Conservation (phyloP, 2,888 invertebrate species). For the Thera obeliscata region DNA sequence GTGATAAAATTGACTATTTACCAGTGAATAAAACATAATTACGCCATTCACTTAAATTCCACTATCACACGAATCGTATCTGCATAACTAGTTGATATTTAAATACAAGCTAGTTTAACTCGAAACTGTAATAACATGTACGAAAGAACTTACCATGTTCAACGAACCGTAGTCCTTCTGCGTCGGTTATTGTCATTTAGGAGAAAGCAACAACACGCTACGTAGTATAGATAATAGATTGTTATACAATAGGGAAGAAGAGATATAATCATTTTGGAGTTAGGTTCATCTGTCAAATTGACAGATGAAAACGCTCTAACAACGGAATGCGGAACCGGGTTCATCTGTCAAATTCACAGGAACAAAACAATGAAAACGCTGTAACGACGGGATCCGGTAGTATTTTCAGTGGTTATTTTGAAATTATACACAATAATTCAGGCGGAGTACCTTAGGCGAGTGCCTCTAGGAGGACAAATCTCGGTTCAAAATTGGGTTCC, state of each 20-base stretch:
- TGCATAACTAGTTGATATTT: slow-evolving; percentile 20
- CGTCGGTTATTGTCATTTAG: slow-evolving; percentile 16
- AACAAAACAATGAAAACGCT: too few relatives aligned
- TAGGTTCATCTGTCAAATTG: not conserved
- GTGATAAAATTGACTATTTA: slow-evolving; percentile 6
- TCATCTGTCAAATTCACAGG: too few relatives aligned
- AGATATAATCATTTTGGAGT: not conserved
- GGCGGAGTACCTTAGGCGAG: too few relatives aligned
- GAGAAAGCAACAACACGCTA: slow-evolving; percentile 12
- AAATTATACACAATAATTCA: too few relatives aligned
- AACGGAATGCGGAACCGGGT: too few relatives aligned
- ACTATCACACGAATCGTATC: slow-evolving; percentile 17
- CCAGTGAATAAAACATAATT: slow-evolving; percentile 17
- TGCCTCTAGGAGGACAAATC: too few relatives aligned
- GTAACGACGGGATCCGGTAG: too few relatives aligned
- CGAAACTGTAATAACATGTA: not conserved
- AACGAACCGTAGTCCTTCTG: not conserved
- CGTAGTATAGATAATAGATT: not conserved
- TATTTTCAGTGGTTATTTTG: too few relatives aligned
- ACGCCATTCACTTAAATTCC: slow-evolving; percentile 9
- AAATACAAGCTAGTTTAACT: slow-evolving; percentile 5
- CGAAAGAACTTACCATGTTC: slow-evolving; percentile 6
- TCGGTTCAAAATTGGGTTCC: too few relatives aligned
- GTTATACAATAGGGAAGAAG: too few relatives aligned
- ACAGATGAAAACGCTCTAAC: too few relatives aligned